Evolutionary conservation across 2,888 invertebrate genomes (phyloP), one percentile per base, ranked within the genome.

Genomic region (Rugalucina vietnamica): DNA sequence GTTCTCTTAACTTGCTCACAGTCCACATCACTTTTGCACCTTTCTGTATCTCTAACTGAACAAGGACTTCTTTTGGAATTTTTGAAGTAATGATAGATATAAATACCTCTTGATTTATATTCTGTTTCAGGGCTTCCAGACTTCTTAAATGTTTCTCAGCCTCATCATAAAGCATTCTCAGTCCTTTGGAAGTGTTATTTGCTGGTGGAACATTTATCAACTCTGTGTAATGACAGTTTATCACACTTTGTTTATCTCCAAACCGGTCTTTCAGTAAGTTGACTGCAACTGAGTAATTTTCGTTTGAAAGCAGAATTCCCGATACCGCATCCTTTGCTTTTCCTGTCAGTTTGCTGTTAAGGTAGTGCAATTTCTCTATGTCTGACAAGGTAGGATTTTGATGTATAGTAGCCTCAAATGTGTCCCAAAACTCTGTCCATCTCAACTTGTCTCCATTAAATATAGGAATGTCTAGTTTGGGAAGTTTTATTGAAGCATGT

Each of bases 1-100:
- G 39, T 36, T 76, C 72, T 54, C 70, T n/a, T 0, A 81, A 29
- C 60, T 43, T 65, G 4, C 29, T 29, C 29, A 72, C 76, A 37
- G 71, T 37, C 81, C 76, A 81, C 43, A 39, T 43, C 4, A 27
- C 34, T 5, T 32, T 49, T 57, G 76, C n/a, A 24, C 37, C 79
- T 36, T 79, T 79, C 39, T 79, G 69, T 18, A 83, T 60, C 70
- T 83, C 76, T 21, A 83, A 60, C 49, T 78, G 82, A 32, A 73
- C n/a, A 18, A 78, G 69, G 10, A 71, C 72, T 4, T 76, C 76
- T 65, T 70, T 49, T 4, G 75, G 83, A 70, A 79, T 5, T 36
- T 65, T 78, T 18, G 74, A 27, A 18, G 32, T 78, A 24, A 79
- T 49, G 50, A 78, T 75, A 27, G 78, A 78, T 18, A 82, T 36